phyloP scores from a whole-genome alignment of 2,113 vertebrate genomes.

The Fukomys damarensis region DNA sequence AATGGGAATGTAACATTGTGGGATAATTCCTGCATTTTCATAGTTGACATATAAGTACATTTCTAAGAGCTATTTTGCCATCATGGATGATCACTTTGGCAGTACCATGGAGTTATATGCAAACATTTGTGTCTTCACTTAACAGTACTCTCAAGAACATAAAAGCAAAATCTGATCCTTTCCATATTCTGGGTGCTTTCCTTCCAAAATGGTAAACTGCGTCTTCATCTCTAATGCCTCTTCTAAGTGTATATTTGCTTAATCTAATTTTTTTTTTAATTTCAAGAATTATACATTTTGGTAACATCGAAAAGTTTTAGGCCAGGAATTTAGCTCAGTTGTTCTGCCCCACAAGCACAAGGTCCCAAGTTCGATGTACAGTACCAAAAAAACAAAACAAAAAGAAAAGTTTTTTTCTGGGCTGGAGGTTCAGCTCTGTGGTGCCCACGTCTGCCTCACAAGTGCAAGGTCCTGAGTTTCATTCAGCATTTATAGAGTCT shows the following conservation, averaged over 20 bases:
- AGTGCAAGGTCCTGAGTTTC: too few species aligned
- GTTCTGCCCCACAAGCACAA: too few species aligned
- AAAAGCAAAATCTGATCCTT: neutral
- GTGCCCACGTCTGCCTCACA: too few species aligned
- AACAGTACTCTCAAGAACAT: neutral
- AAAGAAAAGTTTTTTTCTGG: too few species aligned
- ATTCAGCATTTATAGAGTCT: slow-evolving; percentile 18
- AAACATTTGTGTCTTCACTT: neutral
- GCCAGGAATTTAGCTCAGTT: too few species aligned
- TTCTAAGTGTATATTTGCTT: neutral
- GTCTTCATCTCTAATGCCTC: neutral
- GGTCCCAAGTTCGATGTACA: too few species aligned
- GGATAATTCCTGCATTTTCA: neutral
- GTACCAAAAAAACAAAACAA: too few species aligned
- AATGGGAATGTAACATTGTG: neutral
- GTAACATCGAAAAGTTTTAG: neutral
- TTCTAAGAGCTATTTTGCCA: neutral
- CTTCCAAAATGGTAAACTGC: neutral
- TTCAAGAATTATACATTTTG: slow-evolving; percentile 4
- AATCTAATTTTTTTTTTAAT: neutral
- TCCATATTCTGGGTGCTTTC: neutral
- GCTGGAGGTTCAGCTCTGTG: too few species aligned
- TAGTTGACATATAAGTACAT: neutral
- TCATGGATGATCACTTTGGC: neutral
- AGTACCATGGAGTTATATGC: neutral